These are phyloP conservation scores for Drosophila rhopaloa DNA, from an alignment of 1,140 invertebrate genomes.

Conservation along the genomic window DNA sequence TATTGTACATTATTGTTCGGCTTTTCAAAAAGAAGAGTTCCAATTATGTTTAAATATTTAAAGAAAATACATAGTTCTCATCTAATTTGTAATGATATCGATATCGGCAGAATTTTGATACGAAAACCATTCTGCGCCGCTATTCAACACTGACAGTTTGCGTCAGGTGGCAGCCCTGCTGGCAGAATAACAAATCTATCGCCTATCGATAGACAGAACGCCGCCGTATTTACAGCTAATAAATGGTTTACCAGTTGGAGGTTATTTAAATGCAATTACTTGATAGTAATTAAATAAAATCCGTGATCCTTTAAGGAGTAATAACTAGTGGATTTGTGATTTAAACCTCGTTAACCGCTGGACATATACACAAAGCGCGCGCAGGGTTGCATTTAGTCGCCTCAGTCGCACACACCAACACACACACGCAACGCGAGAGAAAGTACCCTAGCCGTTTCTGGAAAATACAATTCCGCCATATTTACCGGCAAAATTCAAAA, in stretches of 20 bases:
- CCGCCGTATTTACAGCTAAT: constrained; percentile 6
- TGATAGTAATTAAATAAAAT: background rate
- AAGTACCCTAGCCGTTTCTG: constrained; percentile 78
- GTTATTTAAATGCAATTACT: background rate
- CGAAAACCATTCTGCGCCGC: too few relatives aligned
- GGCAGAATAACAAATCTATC: constrained; percentile 27
- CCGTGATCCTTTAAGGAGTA: background rate
- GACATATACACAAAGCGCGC: constrained; percentile 64
- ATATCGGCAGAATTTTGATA: too few relatives aligned
- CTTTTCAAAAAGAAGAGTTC: too few relatives aligned
- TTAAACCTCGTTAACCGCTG: background rate
- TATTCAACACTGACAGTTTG: background rate
- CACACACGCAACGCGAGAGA: constrained; percentile 64
- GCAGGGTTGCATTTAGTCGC: constrained; percentile 68
- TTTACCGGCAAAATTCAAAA: constrained; percentile 84
- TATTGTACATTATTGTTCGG: too few relatives aligned
- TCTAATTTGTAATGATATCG: too few relatives aligned
- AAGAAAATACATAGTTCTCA: too few relatives aligned
- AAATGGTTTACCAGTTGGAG: background rate
- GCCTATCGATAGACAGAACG: constrained; percentile 27
- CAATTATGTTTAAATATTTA: too few relatives aligned
- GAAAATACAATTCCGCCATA: constrained; percentile 84
- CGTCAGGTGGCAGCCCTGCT: constrained; percentile 39
- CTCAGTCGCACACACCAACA: constrained; percentile 32
- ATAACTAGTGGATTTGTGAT: background rate